These are phyloP conservation scores for Hermodice carunculata DNA, from an alignment of 2,888 invertebrate genomes.

Conservation along the genomic window DNA sequence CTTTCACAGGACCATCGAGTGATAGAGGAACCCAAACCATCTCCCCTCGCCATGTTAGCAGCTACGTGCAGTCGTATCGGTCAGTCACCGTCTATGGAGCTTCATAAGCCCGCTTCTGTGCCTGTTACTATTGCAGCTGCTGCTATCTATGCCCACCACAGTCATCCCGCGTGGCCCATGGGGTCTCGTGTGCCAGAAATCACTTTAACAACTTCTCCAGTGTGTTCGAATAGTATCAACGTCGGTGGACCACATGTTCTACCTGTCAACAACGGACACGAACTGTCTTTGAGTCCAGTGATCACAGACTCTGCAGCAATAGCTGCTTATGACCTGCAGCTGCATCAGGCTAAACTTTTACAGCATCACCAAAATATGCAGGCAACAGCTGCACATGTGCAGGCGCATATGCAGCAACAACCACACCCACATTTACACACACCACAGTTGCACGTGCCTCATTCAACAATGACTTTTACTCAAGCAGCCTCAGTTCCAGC, in stretches of 20 bases:
- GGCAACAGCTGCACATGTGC: slow-evolving; percentile 1
- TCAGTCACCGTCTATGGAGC: neutral
- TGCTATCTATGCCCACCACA: neutral
- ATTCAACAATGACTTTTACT: neutral
- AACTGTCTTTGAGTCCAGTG: neutral
- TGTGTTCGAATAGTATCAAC: too few species aligned
- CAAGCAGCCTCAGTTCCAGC: neutral
- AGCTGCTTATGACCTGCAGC: slow-evolving; percentile 4
- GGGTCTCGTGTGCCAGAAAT: neutral
- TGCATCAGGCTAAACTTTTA: neutral
- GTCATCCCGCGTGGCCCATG: too few species aligned
- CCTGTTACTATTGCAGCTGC: too few species aligned
- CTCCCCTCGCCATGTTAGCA: slow-evolving; percentile 4
- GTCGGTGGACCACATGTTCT: neutral
- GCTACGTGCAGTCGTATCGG: slow-evolving; percentile 6
- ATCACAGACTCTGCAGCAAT: neutral
- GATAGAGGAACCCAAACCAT: too few species aligned
- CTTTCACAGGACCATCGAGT: too few species aligned
- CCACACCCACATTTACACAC: neutral
- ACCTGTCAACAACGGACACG: neutral
- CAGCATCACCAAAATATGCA: slow-evolving; percentile 11
- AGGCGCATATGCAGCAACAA: neutral
- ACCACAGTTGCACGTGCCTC: neutral
- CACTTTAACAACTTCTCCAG: neutral
- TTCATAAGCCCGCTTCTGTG: neutral